These are phyloP conservation scores for Drosophila sulfurigaster DNA, from an alignment of 1,140 invertebrate genomes.

Conservation along the genomic window DNA sequence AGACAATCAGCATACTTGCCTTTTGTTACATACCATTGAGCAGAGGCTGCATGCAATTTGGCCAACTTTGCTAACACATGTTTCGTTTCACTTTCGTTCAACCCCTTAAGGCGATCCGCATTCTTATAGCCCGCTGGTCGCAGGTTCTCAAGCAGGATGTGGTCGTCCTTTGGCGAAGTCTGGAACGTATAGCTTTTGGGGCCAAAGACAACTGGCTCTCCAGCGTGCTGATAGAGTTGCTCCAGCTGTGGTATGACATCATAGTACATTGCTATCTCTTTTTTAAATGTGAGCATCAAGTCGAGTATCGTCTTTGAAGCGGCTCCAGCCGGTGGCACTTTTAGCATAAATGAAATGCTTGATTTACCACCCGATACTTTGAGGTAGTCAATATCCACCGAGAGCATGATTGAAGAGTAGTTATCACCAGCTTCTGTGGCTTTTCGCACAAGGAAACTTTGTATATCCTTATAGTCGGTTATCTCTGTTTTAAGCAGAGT, in stretches of 20 bases:
- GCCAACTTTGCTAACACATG: conserved; percentile 86
- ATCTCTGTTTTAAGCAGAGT: conserved; percentile 26
- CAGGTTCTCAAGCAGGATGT: conserved; percentile 53
- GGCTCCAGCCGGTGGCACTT: conserved; percentile 31
- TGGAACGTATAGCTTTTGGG: conserved; percentile 41
- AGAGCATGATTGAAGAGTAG: conserved; percentile 32
- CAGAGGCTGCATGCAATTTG: conserved; percentile 86
- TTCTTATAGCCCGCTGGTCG: conserved; percentile 70
- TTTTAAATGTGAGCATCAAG: conserved; percentile 41
- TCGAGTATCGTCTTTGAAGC: conserved; percentile 6
- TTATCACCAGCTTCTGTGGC: conserved; percentile 39
- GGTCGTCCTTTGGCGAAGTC: conserved; percentile 2
- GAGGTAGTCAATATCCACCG: conserved; percentile 48
- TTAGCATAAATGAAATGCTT: conserved; percentile 39
- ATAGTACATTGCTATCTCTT: conserved; percentile 45
- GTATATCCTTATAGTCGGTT: conserved; percentile 30
- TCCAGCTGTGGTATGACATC: conserved; percentile 55
- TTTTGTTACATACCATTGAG: conserved; percentile 55
- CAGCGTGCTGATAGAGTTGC: conserved; percentile 65
- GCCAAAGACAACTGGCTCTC: conserved; percentile 27
- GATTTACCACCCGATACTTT: conserved; percentile 11
- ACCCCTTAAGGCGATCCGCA: conserved; percentile 85
- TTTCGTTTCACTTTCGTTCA: conserved; percentile 85
- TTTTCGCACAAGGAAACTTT: conserved; percentile 28
- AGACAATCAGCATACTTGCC: conserved; percentile 28